Evolutionary conservation across 2,113 vertebrate genomes (phyloP).

Genomic region (Rhegmatorhina hoffmannsi): DNA sequence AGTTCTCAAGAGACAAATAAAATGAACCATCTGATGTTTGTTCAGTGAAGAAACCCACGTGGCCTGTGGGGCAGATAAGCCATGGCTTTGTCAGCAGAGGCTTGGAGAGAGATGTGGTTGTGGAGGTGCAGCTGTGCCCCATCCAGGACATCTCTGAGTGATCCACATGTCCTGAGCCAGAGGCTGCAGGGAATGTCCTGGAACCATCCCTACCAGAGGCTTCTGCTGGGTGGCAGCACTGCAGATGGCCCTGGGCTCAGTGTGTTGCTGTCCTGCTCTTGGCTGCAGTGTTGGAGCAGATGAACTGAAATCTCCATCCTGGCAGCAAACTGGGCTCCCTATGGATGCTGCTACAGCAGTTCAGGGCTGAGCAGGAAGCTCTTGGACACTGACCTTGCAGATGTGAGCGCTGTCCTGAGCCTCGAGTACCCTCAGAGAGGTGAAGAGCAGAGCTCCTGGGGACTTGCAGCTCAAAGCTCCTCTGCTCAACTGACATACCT

Average conservation of each 20-base stretch:
- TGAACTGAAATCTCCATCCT: not conserved
- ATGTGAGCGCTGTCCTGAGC: not conserved
- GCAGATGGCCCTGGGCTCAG: not conserved
- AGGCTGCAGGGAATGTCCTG: not conserved
- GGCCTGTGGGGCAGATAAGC: not conserved
- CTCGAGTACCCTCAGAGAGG: not conserved
- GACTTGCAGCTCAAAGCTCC: not conserved
- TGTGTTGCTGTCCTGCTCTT: not conserved
- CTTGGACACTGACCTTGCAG: not conserved
- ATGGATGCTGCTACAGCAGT: rapidly evolving
- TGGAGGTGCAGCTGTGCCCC: not conserved
- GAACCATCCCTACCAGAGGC: not conserved
- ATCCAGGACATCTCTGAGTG: not conserved
- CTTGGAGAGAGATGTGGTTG: not conserved
- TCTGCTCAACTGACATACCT: not conserved
- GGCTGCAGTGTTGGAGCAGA: not conserved
- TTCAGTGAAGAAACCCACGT: not conserved
- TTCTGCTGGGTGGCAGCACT: not conserved
- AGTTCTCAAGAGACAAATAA: not conserved
- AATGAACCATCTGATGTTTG: not conserved
- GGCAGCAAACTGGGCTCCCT: not conserved
- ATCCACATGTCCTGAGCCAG: not conserved
- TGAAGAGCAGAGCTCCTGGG: not conserved
- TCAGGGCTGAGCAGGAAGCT: not conserved
- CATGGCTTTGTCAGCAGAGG: not conserved